A percentile compares a stretch with the other conserved stretches of the same genome.
These are phyloP conservation scores for Platalea minor DNA, from an alignment of 2,797 vertebrate species.

Conservation along the genomic window DNA sequence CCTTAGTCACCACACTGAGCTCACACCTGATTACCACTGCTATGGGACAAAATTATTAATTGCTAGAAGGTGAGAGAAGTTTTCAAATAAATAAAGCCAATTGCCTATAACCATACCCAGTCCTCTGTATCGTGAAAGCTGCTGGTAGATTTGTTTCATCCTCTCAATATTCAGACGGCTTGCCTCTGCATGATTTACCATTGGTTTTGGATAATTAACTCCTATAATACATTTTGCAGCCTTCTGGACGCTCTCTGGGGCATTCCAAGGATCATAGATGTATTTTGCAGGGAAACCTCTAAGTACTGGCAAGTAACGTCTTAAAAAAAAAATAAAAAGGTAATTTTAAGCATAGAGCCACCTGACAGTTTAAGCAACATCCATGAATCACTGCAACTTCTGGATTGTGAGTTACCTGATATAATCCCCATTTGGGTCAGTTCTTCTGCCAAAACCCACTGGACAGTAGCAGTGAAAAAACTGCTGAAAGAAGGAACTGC, in stretches of 20 bases:
- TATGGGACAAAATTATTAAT: background rate
- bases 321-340: constrained; percentile 48
- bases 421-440: constrained; percentile 93
- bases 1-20: background rate
- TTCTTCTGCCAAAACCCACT: constrained; percentile 90
- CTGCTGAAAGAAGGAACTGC: constrained; percentile 95
- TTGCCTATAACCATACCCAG: constrained; percentile 77
- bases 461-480: constrained; percentile 97
- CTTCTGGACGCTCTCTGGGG: constrained; percentile 91
- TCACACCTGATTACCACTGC: background rate
- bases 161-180: constrained; percentile 93
- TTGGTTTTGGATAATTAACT: constrained; percentile 91
- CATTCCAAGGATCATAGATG: constrained; percentile 97
- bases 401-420: constrained; percentile 80
- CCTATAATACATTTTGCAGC: constrained; percentile 91
- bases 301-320: constrained; percentile 89
- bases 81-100: background rate
- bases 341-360: background rate
- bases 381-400: background rate
- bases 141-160: constrained; percentile 97
- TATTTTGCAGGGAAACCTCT: constrained; percentile 92
- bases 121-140: constrained; percentile 91
- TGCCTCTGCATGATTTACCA: constrained; percentile 92
- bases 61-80: background rate
- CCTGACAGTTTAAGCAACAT: background rate